Evolutionary conservation across 2,797 vertebrate species (phyloP).

Genomic region (Gymnocypris eckloni): DNA sequence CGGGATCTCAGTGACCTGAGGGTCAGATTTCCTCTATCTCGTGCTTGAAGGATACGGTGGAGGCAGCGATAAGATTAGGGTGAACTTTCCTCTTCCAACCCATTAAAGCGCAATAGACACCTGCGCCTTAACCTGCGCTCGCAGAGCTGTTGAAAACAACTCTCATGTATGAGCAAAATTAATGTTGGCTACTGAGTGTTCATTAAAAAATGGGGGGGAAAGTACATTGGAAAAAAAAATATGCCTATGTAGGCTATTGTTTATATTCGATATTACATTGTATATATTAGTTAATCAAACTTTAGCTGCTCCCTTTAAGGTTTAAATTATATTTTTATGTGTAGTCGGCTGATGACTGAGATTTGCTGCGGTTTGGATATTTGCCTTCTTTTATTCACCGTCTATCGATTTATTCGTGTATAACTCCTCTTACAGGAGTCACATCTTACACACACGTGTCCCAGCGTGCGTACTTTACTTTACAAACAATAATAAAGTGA

Average conservation of each 20-base stretch:
- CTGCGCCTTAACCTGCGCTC: slow-evolving; percentile 38
- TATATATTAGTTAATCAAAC: neutral
- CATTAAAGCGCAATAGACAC: slow-evolving; percentile 48
- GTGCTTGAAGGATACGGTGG: slow-evolving; percentile 77
- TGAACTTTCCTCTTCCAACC: slow-evolving; percentile 68
- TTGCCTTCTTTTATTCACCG: slow-evolving; percentile 84
- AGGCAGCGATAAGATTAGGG: slow-evolving; percentile 81
- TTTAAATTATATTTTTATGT: neutral
- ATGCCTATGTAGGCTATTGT: neutral
- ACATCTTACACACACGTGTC: slow-evolving; percentile 85
- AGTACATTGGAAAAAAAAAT: neutral
- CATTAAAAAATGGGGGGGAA: neutral
- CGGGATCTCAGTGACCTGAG: slow-evolving; percentile 78
- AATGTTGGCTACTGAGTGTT: neutral
- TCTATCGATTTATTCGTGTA: slow-evolving; percentile 85
- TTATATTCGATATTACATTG: neutral
- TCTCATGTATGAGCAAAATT: neutral
- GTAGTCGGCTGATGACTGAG: slow-evolving; percentile 25
- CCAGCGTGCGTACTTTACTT: slow-evolving; percentile 87
- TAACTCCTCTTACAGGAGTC: slow-evolving; percentile 89
- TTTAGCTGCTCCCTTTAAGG: neutral
- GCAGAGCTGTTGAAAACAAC: slow-evolving; percentile 10
- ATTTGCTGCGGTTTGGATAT: slow-evolving; percentile 51
- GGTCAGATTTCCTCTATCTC: slow-evolving; percentile 82
- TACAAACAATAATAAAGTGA: slow-evolving; percentile 95